phyloP scores from a whole-genome alignment of 1,140 invertebrate species.

The Dendroctonus ponderosae region DNA sequence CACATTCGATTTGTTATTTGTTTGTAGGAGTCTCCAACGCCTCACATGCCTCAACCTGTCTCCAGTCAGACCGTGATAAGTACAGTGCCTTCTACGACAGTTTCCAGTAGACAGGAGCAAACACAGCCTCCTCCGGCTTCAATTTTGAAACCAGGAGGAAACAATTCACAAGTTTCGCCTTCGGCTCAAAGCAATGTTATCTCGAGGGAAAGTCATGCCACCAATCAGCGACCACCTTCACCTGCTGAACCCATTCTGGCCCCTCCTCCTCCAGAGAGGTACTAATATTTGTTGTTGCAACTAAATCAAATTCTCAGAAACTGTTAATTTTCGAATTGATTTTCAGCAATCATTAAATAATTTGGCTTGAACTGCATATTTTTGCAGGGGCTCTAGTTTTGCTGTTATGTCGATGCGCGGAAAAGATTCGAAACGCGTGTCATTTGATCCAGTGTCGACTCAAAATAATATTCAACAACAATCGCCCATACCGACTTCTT shows the following conservation, averaged over 20 bases:
- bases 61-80: conserved; percentile 30
- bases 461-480: conserved; percentile 45
- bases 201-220: conserved; percentile 7
- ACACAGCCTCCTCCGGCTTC: conserved; percentile 44
- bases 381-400: conserved; percentile 71
- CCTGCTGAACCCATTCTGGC: conserved; percentile 33
- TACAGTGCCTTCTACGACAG: conserved; percentile 34
- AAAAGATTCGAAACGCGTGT: conserved; percentile 50
- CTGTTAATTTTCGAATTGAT: neutral
- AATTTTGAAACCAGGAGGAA: conserved; percentile 45
- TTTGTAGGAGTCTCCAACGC: conserved; percentile 42
- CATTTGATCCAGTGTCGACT: conserved; percentile 46
- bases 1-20: neutral
- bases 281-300: neutral
- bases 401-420: conserved; percentile 71
- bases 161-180: conserved; percentile 13
- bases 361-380: neutral
- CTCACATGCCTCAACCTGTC: conserved; percentile 36
- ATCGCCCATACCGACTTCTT: conserved; percentile 48
- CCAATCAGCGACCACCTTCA: conserved; percentile 38
- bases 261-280: conserved; percentile 37
- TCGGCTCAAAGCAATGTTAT: conserved; percentile 9
- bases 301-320: neutral
- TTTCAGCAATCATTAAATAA: too few species aligned
- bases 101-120: conserved; percentile 36